Base-by-base conservation (phyloP, 2,888 invertebrate genomes). In the Mythimna impura region DNA sequence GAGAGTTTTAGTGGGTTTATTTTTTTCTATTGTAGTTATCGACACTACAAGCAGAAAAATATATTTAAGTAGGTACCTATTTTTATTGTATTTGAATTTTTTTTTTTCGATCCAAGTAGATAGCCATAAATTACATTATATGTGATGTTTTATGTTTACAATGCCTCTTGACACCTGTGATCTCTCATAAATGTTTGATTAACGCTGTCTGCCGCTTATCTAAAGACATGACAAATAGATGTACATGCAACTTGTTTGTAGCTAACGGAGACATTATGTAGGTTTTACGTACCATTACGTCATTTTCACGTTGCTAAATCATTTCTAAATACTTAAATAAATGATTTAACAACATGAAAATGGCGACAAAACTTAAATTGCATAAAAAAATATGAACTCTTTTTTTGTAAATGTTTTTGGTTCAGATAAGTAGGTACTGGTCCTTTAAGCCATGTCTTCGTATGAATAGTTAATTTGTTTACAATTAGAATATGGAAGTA, bases 131-230 rank as follows among this genome's bases (percentile, higher is more conserved):
- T 8, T 22, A 34, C 14, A 12, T 66, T 14, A 2, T 0, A 72
- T 7, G 9, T 25, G 17, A 25, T 54, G 30, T 20, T 43, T 22
- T 22, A 43, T 77, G 62, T 80, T 80, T 54, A 47, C 47, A 17
- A 47, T 14, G 14, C 8, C 5, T 54, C 30, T 77, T 66, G 3
- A 64, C 54, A 67, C 58, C 36, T 74, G 25, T 62, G 61, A 54
- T 62, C 30, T 47, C 8, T 25, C 22, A 66, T 78, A 70, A 50
- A 82, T 68, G 54, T 77, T 77, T 70, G 62, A 66, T 66, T 55
- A 60, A 22, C 66, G 8, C 40, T 10, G 40, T 66, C 63, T 71
- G 66, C 3, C 34, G 30, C 36, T 79, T 79, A 83, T 79, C 83
- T 47, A 36, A 17, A 54, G 22, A 55, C 68, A 52, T 58, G 65